Percentiles rank a stretch among this genome's conserved stretches.
phyloP scores from a whole-genome alignment of 2,888 invertebrate species.

The Emmelina monodactyla region DNA sequence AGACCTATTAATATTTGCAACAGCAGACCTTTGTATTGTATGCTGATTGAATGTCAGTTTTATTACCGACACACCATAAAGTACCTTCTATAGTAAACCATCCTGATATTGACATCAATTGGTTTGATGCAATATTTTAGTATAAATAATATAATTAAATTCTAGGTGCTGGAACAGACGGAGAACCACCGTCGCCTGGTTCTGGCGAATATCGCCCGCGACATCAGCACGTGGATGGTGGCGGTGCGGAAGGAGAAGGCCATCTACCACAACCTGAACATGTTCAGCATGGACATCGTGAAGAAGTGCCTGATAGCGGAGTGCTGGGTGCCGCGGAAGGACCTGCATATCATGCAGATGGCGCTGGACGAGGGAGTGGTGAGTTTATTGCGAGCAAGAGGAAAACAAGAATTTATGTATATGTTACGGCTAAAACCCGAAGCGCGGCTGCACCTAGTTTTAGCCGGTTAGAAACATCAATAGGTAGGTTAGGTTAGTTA shows the following conservation, averaged over 20 bases:
- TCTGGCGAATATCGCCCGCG: conserved; percentile 83
- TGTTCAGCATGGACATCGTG: conserved; percentile 90
- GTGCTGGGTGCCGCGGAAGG: conserved; percentile 83
- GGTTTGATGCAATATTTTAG: not conserved
- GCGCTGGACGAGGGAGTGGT: conserved; percentile 85
- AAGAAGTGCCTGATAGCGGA: conserved; percentile 91
- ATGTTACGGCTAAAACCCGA: no score
- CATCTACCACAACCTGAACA: conserved; percentile 91
- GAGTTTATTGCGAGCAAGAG: conserved; percentile 22
- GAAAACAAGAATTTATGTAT: no score
- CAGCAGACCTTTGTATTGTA: no score
- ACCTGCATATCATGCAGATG: conserved; percentile 75
- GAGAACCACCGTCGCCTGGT: conserved; percentile 88
- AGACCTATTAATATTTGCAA: no score
- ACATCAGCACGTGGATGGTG: conserved; percentile 87
- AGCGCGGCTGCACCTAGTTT: no score
- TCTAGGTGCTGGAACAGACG: conserved; percentile 83
- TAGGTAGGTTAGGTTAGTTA: no score
- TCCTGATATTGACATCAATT: no score
- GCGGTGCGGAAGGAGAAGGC: conserved; percentile 91
- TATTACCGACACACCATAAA: no score
- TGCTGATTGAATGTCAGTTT: no score
- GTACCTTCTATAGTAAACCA: no score
- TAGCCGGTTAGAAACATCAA: no score
- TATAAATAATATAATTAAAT: not conserved